Percentiles rank a stretch among this genome's conserved stretches.
Evolutionary conservation across 2,797 vertebrate genomes (phyloP).

Genomic region (Parauchenoglanis punctatus): DNA sequence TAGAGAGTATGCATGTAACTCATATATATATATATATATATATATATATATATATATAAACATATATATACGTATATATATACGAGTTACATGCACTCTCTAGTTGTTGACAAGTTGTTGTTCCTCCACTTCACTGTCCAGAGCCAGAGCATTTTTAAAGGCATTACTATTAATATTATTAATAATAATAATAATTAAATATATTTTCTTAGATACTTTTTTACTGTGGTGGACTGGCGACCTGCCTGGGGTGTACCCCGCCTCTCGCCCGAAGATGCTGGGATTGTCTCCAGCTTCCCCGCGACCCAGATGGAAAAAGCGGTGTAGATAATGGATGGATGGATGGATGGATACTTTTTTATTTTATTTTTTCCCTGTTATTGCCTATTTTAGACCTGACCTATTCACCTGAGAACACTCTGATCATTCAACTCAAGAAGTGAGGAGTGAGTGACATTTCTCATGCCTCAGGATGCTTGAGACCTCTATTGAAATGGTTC

Average conservation of each 20-base stretch:
- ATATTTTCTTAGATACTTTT: not conserved
- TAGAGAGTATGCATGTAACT: not conserved
- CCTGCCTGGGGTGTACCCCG: no score
- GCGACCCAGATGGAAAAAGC: no score
- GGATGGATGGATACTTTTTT: no score
- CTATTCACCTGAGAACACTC: not conserved
- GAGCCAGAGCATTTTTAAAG: not conserved
- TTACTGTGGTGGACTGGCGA: not conserved
- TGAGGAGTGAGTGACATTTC: slow-evolving; percentile 27
- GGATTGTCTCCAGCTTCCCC: no score
- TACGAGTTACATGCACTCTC: no score
- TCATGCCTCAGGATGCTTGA: slow-evolving; percentile 33
- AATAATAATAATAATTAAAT: not conserved
- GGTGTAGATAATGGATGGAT: no score
- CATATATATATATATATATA: no score
- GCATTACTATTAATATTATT: not conserved
- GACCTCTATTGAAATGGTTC: slow-evolving; percentile 43
- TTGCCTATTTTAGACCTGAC: not conserved
- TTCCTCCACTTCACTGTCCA: no score
- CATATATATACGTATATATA: no score
- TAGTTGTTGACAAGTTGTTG: no score
- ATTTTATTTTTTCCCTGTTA: not conserved
- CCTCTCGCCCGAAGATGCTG: no score
- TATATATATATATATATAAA: no score
- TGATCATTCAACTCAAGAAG: slow-evolving; percentile 28